A percentile compares a stretch with the other conserved stretches of the same genome.
phyloP scores from a whole-genome alignment of 2,113 vertebrate species.

The Nothobranchius furzeri region DNA sequence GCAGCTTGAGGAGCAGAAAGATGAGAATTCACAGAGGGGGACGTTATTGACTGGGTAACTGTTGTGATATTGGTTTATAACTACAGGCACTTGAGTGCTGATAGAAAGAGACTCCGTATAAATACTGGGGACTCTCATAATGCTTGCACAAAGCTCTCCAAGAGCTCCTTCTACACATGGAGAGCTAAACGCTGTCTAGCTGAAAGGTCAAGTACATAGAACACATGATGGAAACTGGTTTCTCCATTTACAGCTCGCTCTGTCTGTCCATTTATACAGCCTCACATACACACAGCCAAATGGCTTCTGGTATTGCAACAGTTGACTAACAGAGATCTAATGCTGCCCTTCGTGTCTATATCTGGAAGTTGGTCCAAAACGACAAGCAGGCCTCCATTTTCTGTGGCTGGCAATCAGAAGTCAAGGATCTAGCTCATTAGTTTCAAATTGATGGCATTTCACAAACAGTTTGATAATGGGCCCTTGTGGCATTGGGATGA shows the following conservation, averaged over 20 bases:
- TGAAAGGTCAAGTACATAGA: slow-evolving; percentile 53
- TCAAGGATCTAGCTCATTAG: slow-evolving; percentile 59
- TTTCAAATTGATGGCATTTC: slow-evolving; percentile 58
- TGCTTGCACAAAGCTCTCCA: slow-evolving; percentile 29
- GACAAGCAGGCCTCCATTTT: slow-evolving; percentile 61
- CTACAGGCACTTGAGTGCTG: slow-evolving; percentile 19
- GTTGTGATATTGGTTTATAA: slow-evolving; percentile 21
- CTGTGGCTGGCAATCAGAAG: slow-evolving; percentile 59
- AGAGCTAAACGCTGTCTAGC: slow-evolving; percentile 23
- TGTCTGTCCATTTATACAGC: slow-evolving; percentile 40
- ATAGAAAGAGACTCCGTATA: slow-evolving; percentile 14
- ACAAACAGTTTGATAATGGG: too few relatives aligned
- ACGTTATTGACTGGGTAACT: slow-evolving; percentile 6
- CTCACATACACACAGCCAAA: slow-evolving; percentile 48
- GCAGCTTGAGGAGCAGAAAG: not conserved
- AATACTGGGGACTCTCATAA: slow-evolving; percentile 20
- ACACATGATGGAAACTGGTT: slow-evolving; percentile 51
- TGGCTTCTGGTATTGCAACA: slow-evolving; percentile 65
- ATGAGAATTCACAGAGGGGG: not conserved
- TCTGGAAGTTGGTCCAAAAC: slow-evolving; percentile 59
- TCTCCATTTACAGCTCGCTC: slow-evolving; percentile 41
- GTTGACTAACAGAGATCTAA: slow-evolving; percentile 73
- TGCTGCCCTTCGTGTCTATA: slow-evolving; percentile 54
- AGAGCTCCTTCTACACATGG: slow-evolving; percentile 27
- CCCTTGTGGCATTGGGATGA: too few relatives aligned